These are phyloP conservation scores for Tyrophagus putrescentiae DNA, from an alignment of 1,140 invertebrate genomes.

Conservation along the genomic window DNA sequence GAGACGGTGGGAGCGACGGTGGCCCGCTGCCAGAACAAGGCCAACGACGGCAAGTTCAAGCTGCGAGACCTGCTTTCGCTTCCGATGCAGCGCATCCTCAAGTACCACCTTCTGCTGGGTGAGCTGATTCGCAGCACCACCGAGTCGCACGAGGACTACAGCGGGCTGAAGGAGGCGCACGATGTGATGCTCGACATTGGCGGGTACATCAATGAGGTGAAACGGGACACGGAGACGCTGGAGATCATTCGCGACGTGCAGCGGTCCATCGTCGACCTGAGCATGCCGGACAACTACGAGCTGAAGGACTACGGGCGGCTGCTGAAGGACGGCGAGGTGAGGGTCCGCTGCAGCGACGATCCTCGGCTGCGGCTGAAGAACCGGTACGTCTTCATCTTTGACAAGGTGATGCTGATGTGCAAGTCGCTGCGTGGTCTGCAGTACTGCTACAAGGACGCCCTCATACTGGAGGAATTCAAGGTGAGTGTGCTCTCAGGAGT, in stretches of 20 bases:
- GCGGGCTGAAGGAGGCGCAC: constrained; percentile 65
- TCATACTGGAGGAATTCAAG: constrained; percentile 66
- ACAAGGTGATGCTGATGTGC: constrained; percentile 87
- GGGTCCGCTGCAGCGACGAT: constrained; percentile 46
- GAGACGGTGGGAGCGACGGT: constrained; percentile 44
- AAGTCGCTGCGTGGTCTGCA: constrained; percentile 75
- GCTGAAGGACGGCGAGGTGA: constrained; percentile 55
- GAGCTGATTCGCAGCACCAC: constrained; percentile 83
- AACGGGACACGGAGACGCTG: constrained; percentile 80
- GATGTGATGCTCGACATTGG: constrained; percentile 94
- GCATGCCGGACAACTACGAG: constrained; percentile 52
- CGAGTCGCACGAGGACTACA: constrained; percentile 54
- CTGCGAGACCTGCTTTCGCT: constrained; percentile 84
- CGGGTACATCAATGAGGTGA: constrained; percentile 96
- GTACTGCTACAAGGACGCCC: constrained; percentile 73
- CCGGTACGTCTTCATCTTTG: constrained; percentile 85
- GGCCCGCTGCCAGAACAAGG: constrained; percentile 42
- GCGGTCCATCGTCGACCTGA: constrained; percentile 42
- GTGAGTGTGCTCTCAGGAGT: constrained; percentile 74
- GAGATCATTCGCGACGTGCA: constrained; percentile 79
- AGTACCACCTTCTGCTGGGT: constrained; percentile 72
- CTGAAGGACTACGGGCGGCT: constrained; percentile 65
- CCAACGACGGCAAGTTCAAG: constrained; percentile 87
- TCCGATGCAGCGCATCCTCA: constrained; percentile 92
- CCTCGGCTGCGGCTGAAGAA: constrained; percentile 51